A percentile compares a stretch with the other conserved stretches of the same genome.
Conservation (phyloP, 2,888 invertebrate species). For the Leptinotarsa haldemani region DNA sequence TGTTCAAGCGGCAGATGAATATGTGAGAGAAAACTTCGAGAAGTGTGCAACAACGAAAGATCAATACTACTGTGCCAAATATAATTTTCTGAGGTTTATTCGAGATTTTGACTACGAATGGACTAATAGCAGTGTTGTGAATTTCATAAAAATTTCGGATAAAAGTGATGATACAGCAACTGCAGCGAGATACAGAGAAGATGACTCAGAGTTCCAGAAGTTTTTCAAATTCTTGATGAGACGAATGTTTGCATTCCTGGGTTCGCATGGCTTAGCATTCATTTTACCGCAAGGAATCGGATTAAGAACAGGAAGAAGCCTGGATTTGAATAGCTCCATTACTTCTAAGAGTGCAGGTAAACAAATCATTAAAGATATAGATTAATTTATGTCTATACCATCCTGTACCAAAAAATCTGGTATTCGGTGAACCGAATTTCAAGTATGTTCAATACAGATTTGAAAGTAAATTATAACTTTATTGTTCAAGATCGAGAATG, state of each 20-base stretch:
- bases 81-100: slow-evolving; percentile 55
- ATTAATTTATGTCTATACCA: too few relatives aligned
- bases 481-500: too few relatives aligned
- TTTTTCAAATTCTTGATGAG: slow-evolving; percentile 58
- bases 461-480: too few relatives aligned
- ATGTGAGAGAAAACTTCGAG: slow-evolving; percentile 54
- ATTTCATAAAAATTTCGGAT: slow-evolving; percentile 22
- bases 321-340: neutral
- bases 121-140: slow-evolving; percentile 22
- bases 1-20: slow-evolving; percentile 48
- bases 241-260: slow-evolving; percentile 53
- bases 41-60: slow-evolving; percentile 52
- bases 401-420: too few relatives aligned
- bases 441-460: too few relatives aligned
- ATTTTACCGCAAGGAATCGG: slow-evolving; percentile 54
- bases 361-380: neutral
- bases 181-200: slow-evolving; percentile 34
- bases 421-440: too few relatives aligned
- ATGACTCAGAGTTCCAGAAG: slow-evolving; percentile 52
- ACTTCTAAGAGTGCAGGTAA: slow-evolving; percentile 21
- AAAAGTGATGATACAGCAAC: neutral
- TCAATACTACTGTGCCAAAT: slow-evolving; percentile 56
- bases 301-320: slow-evolving; percentile 40
- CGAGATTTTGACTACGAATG: slow-evolving; percentile 45
- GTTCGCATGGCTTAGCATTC: slow-evolving; percentile 55